These are phyloP conservation scores for Ctenoplectra terminalis DNA, from an alignment of 1,140 invertebrate genomes.

Conservation along the genomic window DNA sequence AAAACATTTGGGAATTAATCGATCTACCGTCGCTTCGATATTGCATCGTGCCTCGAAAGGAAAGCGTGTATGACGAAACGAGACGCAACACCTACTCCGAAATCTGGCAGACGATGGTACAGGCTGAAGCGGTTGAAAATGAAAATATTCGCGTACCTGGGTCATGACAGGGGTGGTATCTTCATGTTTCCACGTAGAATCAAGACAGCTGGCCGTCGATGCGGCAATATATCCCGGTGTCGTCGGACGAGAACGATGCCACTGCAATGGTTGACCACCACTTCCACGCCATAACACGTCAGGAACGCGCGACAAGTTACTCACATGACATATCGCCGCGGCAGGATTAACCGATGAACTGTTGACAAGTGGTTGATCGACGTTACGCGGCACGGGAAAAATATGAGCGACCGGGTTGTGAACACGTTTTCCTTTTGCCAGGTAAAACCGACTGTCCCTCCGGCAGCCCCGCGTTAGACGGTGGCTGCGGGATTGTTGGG, in stretches of 20 bases:
- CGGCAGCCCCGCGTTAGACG: slow-evolving; percentile 51
- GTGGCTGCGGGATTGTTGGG: slow-evolving; percentile 62
- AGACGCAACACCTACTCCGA: neutral
- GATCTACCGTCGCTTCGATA: neutral
- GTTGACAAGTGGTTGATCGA: neutral
- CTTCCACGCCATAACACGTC: slow-evolving; percentile 42
- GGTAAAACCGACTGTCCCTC: slow-evolving; percentile 53
- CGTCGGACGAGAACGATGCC: slow-evolving; percentile 25
- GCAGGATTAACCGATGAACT: neutral
- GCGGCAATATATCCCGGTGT: slow-evolving; percentile 38
- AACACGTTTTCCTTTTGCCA: slow-evolving; percentile 20
- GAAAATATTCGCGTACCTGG: slow-evolving; percentile 61
- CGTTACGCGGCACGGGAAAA: slow-evolving; percentile 18
- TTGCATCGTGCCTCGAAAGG: neutral
- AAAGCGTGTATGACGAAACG: neutral
- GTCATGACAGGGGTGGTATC: slow-evolving; percentile 70
- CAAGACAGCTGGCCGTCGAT: slow-evolving; percentile 33
- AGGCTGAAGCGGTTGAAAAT: neutral
- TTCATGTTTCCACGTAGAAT: slow-evolving; percentile 66
- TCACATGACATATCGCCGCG: slow-evolving; percentile 30
- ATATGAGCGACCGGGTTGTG: slow-evolving; percentile 1
- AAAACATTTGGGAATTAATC: neutral
- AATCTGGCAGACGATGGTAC: neutral
- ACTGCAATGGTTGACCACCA: slow-evolving; percentile 40
- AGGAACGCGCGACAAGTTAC: slow-evolving; percentile 25